Conservation (phyloP, 2,797 vertebrate species). For the Lepilemur septentrionalis region DNA sequence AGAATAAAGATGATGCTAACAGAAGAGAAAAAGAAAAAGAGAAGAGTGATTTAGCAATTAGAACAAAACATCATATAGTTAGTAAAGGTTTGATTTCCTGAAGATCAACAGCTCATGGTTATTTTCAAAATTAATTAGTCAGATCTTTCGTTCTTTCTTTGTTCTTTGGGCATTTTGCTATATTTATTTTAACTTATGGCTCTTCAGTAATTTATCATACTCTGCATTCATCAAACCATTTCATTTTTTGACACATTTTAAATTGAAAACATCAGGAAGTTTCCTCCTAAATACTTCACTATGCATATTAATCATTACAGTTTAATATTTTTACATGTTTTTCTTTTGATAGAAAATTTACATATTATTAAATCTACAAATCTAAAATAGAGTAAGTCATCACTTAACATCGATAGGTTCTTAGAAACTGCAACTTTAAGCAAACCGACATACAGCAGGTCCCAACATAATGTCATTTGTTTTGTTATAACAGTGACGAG, state of each 20-base stretch:
- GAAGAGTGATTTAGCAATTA: not conserved
- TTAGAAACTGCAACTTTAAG: not conserved
- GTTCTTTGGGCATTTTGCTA: not conserved
- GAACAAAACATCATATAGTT: not conserved
- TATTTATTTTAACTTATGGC: not conserved
- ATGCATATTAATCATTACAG: not conserved
- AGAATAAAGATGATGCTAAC: not conserved
- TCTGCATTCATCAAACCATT: not conserved
- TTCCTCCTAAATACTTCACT: not conserved
- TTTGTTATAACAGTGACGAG: not conserved
- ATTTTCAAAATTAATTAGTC: not conserved
- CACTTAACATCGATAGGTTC: not conserved
- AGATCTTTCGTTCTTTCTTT: not conserved
- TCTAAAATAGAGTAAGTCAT: not conserved
- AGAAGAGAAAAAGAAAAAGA: not conserved
- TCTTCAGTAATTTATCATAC: not conserved
- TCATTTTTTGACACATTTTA: constrained; percentile 18
- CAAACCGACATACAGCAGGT: not conserved
- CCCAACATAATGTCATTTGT: not conserved
- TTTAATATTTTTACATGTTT: not conserved
- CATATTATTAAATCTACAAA: not conserved
- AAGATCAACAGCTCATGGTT: not conserved
- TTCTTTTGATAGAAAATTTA: not conserved
- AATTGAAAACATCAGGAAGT: not conserved
- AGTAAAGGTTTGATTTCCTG: not conserved